Evolutionary conservation across 2,797 vertebrate species (phyloP), one percentile per base, ranked within the genome.

Genomic region (Melopsittacus undulatus): DNA sequence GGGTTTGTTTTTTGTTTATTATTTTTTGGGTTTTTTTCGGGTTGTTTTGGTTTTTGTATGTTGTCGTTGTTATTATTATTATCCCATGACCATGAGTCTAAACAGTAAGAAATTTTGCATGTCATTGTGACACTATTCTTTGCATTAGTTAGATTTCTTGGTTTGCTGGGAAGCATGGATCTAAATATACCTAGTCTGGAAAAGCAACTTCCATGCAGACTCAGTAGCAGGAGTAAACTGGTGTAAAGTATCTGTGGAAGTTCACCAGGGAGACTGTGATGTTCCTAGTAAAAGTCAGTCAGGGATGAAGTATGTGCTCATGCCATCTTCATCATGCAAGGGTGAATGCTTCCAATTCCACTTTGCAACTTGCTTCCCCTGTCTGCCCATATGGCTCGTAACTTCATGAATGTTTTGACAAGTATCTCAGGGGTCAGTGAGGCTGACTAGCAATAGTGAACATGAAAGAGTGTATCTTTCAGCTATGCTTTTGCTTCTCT

Each of bases 21-120:
- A 1, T 29, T 18, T 34, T 20, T 9, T 29, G 3, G 22, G 22
- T 13, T 43, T 34, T 2, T 11, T 22, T 4, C 11, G 4, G 1
- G 13, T 15, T 11, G 3, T 6, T 19, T 22, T 22, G 23, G 6
- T 21, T 15, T 3, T 12, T 30, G n/a, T n/a, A n/a, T 38, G 43
- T 22, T 1, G 15, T 48, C 48, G 29, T 64, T 29, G 36, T 46
- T 12, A 22, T 48, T 20, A 24, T 18, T 32, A 49, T 81, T 74
- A 42, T 42, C 13, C 19, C 16, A 30, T 46, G 17, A 42, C 7
- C 45, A 56, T 36, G 19, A 80, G 52, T 61, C 24, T 78, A 54
- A 90, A 49, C 10, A 43, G 13, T 57, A 43, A 68, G 24, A 59
- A 54, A 43, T 20, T 56, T 82, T 76, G 26, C 32, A 32, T 73